These are phyloP conservation scores for Talpa occidentalis DNA, from an alignment of 2,113 vertebrate genomes.

Conservation along the genomic window DNA sequence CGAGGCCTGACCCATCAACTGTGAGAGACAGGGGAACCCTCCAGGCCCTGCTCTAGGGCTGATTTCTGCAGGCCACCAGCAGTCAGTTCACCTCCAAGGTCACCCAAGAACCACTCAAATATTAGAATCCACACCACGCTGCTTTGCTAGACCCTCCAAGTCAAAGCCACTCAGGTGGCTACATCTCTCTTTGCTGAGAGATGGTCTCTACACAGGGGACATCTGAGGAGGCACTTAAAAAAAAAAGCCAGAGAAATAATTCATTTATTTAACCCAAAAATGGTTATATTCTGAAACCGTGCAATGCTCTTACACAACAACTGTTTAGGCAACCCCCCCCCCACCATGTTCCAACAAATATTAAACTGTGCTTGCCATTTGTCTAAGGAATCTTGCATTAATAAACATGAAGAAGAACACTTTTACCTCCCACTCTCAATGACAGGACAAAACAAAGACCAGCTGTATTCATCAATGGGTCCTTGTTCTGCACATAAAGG, in stretches of 20 bases:
- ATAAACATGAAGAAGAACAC: slow-evolving; percentile 93
- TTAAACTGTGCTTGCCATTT: slow-evolving; percentile 89
- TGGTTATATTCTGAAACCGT: slow-evolving; percentile 83
- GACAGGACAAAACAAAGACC: slow-evolving; percentile 91
- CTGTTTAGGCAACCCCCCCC: slow-evolving; percentile 87
- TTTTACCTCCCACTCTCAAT: slow-evolving; percentile 91
- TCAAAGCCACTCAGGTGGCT: slow-evolving; percentile 45
- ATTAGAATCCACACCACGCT: not conserved
- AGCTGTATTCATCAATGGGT: slow-evolving; percentile 94
- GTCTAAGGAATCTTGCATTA: slow-evolving; percentile 91
- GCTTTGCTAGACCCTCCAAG: slow-evolving; percentile 29
- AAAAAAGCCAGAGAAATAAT: slow-evolving; percentile 82
- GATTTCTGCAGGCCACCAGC: not conserved
- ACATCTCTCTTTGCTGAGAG: slow-evolving; percentile 68
- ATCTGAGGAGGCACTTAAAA: slow-evolving; percentile 67
- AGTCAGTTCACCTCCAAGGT: not conserved
- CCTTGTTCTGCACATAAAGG: slow-evolving; percentile 93
- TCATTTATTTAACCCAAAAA: slow-evolving; percentile 87
- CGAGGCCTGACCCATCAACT: not conserved
- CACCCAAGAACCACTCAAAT: not conserved
- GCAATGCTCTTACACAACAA: slow-evolving; percentile 88
- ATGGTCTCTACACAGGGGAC: slow-evolving; percentile 66
- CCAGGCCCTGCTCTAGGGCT: not conserved
- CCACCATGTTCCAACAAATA: slow-evolving; percentile 86
- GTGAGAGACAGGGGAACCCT: fast-evolving